Percentiles rank a stretch among this genome's conserved stretches.
Evolutionary conservation across 2,888 invertebrate genomes (phyloP).

Genomic region (Rutpela maculata): DNA sequence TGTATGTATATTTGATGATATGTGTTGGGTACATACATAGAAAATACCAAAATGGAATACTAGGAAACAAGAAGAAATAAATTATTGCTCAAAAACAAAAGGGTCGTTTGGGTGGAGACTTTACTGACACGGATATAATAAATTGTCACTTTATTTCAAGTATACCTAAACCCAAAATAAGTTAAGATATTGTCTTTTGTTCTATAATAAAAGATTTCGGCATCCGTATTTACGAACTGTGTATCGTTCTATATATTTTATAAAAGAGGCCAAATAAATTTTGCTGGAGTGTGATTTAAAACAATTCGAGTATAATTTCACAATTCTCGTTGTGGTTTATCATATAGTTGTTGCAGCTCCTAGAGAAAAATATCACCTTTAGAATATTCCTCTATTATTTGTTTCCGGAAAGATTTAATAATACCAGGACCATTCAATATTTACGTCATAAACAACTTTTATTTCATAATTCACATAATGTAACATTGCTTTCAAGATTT

Average conservation of each 20-base stretch:
- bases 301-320: conserved; percentile 23
- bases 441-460: background rate
- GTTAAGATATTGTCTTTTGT: conserved; percentile 49
- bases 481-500: no score
- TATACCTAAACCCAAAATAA: conserved; percentile 48
- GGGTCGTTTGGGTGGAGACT: conserved; percentile 32
- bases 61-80: conserved; percentile 41
- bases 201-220: conserved; percentile 46
- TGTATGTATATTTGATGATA: background rate
- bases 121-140: conserved; percentile 46
- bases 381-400: conserved; percentile 9
- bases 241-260: conserved; percentile 44
- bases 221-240: conserved; percentile 48
- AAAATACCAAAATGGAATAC: conserved; percentile 31
- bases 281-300: conserved; percentile 22
- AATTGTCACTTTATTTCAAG: conserved; percentile 54
- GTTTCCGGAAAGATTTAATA: background rate
- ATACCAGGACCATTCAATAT: background rate
- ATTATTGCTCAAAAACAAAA: conserved; percentile 49
- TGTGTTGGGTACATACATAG: background rate
- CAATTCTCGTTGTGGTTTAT: conserved; percentile 10
- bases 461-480: background rate
- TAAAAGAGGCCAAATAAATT: conserved; percentile 22
- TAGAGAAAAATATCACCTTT: conserved; percentile 2
- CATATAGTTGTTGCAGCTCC: conserved; percentile 15